Percentiles rank a stretch among this genome's conserved stretches.
Evolutionary conservation across 2,888 invertebrate genomes (phyloP).

Genomic region (Drosophila nr. perissopoda): DNA sequence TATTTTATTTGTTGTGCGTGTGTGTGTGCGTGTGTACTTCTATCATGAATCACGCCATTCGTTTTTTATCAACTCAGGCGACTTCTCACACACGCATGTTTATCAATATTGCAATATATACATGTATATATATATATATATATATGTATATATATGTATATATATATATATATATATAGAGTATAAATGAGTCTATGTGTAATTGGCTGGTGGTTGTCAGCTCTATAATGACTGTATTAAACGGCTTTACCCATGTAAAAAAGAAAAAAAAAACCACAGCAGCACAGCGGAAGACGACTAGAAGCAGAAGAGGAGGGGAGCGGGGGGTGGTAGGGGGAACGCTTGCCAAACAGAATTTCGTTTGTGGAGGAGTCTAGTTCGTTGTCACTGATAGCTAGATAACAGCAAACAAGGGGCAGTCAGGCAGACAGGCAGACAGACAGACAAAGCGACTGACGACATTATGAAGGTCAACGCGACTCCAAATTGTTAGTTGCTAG

Average conservation of each 20-base stretch:
- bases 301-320: background rate
- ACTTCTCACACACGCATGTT: slow-evolving; percentile 14
- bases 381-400: slow-evolving; percentile 16
- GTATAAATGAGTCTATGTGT: slow-evolving; percentile 31
- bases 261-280: background rate
- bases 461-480: slow-evolving; percentile 28
- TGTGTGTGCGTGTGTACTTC: slow-evolving; percentile 20
- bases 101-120: slow-evolving; percentile 41
- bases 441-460: slow-evolving; percentile 1
- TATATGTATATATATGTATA: background rate
- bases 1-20: slow-evolving; percentile 8
- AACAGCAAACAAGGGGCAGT: background rate
- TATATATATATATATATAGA: slow-evolving; percentile 27
- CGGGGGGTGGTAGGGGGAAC: background rate
- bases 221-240: slow-evolving; percentile 44
- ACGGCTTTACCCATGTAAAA: slow-evolving; percentile 31
- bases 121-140: background rate
- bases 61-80: slow-evolving; percentile 59
- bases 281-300: slow-evolving; percentile 7
- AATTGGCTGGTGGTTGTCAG: slow-evolving; percentile 40
- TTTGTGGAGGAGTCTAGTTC: slow-evolving; percentile 11
- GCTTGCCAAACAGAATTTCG: background rate
- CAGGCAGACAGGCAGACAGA: background rate
- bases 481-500: background rate
- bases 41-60: slow-evolving; percentile 72